Percentiles rank a stretch among this genome's conserved stretches.
Evolutionary conservation across 2,888 invertebrate genomes (phyloP).

Genomic region (Meta bourneti): DNA sequence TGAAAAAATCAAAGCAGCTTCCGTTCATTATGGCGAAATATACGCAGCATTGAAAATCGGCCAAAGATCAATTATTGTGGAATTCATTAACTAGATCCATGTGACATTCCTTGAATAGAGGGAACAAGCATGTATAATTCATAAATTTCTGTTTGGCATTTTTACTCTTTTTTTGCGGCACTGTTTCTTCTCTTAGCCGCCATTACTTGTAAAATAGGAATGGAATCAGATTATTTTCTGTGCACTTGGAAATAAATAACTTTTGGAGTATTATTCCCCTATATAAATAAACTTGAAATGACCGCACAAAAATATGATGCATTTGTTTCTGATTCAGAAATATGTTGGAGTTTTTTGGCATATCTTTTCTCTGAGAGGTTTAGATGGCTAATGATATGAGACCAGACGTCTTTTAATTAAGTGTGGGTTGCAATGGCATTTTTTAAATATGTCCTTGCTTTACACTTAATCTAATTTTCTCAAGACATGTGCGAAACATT

Average conservation of each 20-base stretch:
- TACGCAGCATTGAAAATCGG: background rate
- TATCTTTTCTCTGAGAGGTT: too few species aligned
- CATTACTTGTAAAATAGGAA: background rate
- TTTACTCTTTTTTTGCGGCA: background rate
- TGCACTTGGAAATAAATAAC: background rate
- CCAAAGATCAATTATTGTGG: conserved; percentile 51
- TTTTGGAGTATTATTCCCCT: background rate
- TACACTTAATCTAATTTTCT: too few species aligned
- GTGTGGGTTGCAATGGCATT: too few species aligned
- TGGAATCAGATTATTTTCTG: background rate
- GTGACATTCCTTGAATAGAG: conserved; percentile 39
- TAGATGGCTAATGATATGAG: too few species aligned
- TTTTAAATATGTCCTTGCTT: too few species aligned
- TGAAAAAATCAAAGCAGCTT: conserved; percentile 24
- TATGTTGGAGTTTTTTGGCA: too few species aligned
- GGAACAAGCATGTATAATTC: conserved; percentile 51
- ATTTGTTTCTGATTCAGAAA: background rate
- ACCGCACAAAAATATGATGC: background rate
- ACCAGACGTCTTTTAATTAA: too few species aligned
- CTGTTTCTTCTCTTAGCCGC: background rate
- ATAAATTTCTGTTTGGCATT: conserved; percentile 34
- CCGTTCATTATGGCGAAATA: conserved; percentile 14
- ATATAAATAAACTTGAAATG: background rate
- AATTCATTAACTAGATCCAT: conserved; percentile 44
- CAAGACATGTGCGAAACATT: too few species aligned